Evolutionary conservation across 2,797 vertebrate genomes (phyloP).

Genomic region (Philypnodon macrostomus): DNA sequence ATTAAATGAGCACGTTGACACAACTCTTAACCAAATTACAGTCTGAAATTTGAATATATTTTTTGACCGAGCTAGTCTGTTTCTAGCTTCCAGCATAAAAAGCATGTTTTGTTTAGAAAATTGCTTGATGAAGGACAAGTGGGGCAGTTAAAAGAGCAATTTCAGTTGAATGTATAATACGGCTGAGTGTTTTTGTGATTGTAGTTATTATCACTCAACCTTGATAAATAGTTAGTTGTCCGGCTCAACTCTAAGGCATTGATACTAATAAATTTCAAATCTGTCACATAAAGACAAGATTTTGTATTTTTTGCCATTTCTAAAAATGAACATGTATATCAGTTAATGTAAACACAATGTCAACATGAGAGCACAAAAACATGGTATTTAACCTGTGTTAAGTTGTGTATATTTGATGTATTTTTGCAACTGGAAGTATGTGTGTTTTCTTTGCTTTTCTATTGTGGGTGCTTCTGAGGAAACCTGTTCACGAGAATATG

Average conservation of each 20-base stretch:
- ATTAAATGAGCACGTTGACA: constrained; percentile 5
- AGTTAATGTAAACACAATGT: no score
- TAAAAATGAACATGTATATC: no score
- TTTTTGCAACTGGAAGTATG: no score
- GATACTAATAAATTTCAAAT: no score
- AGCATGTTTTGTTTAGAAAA: constrained; percentile 51
- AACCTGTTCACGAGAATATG: no score
- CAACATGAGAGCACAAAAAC: no score
- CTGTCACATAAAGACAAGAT: no score
- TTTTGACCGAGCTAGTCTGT: constrained; percentile 25
- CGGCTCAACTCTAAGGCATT: neutral
- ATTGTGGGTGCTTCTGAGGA: no score
- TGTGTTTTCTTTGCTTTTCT: no score
- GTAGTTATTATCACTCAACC: constrained; percentile 15
- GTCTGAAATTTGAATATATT: constrained; percentile 29
- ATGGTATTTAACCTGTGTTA: no score
- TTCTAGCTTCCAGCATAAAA: constrained; percentile 28
- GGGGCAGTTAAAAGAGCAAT: constrained; percentile 38
- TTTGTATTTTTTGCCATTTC: no score
- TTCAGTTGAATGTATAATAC: constrained; percentile 1
- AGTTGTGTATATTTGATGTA: no score
- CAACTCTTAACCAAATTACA: constrained; percentile 44
- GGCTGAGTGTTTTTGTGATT: constrained; percentile 23
- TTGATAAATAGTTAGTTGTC: constrained; percentile 5
- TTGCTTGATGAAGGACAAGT: constrained; percentile 53